Conservation (phyloP, 2,797 vertebrate genomes). For the Phataginus tetradactyla region DNA sequence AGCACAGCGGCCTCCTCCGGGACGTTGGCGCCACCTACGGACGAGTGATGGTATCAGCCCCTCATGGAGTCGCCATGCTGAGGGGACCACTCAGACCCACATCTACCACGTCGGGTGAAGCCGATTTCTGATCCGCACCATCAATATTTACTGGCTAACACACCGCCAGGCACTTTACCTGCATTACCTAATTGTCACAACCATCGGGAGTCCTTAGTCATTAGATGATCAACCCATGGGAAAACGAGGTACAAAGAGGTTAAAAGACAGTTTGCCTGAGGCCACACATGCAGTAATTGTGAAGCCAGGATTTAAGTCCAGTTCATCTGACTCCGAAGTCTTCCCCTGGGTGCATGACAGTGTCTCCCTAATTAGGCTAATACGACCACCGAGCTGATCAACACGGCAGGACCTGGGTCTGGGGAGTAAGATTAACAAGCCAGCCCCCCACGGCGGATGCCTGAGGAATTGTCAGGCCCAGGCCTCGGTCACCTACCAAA, state of each 20-base stretch:
- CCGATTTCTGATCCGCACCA: neutral
- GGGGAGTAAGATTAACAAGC: neutral
- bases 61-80: too few species aligned
- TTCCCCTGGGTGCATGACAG: fast-evolving
- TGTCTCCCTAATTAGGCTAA: neutral
- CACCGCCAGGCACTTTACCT: neutral
- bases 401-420: fast-evolving
- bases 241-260: neutral
- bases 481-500: neutral
- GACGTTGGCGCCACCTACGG: neutral
- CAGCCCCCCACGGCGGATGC: neutral
- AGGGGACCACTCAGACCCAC: neutral
- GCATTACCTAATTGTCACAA: fast-evolving
- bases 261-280: neutral
- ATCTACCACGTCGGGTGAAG: neutral
- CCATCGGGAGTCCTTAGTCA: neutral
- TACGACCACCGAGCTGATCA: fast-evolving
- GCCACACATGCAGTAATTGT: neutral
- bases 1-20: neutral
- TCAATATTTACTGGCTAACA: fast-evolving
- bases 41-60: neutral
- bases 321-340: neutral
- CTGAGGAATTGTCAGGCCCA: fast-evolving
- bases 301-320: neutral
- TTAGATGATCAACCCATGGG: fast-evolving